Evolutionary conservation across 1,140 invertebrate species (phyloP), one percentile per base, ranked within the genome.

Genomic region (Araneus ventricosus): DNA sequence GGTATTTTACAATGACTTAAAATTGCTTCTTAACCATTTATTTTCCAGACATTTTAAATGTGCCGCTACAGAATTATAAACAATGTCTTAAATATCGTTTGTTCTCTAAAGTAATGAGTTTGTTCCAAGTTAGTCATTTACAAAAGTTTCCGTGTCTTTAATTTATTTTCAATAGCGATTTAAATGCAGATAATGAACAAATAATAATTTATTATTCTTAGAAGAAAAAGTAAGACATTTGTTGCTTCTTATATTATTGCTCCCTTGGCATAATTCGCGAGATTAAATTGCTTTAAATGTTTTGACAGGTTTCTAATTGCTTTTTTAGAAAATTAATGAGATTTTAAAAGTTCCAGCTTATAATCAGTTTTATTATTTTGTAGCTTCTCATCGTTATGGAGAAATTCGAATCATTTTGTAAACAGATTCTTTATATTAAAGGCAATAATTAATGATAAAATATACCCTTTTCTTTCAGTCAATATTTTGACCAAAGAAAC

Each of bases 241-340:
- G 59, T 63, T 63, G 24, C 24, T 57, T 22, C 8, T 63, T 14
- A 6, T 63, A n/a, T n/a, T 7, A 63, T 63, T 7, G 4, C n/a
- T 0, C 2, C n/a, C 24, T 63, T n/a, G 1, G 20, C 59, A 63
- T 63, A 22, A 63, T 63, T n/a, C 59, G 20, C 20, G 59, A 63
- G 59, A 63, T 63, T 63, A 63, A 63, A 63, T 61, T 63, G 59
- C 59, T 24, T 63, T 63, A 63, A 63, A 63, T 63, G 59, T 63
- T 63, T 63, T 24, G 59, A 63, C 59, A 63, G 17, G 22, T n/a
- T n/a, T 22, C 59, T 63, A 63, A 63, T 63, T 63, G 59, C 20
- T 63, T 63, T 24, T 63, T 24, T 6, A n/a, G 59, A 63, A 63
- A 63, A 63, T 63, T 63, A 63, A 63, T 63, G 59, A 63, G 59